Evolutionary conservation across 2,113 vertebrate species (phyloP).

Genomic region (Apteryx mantelli): DNA sequence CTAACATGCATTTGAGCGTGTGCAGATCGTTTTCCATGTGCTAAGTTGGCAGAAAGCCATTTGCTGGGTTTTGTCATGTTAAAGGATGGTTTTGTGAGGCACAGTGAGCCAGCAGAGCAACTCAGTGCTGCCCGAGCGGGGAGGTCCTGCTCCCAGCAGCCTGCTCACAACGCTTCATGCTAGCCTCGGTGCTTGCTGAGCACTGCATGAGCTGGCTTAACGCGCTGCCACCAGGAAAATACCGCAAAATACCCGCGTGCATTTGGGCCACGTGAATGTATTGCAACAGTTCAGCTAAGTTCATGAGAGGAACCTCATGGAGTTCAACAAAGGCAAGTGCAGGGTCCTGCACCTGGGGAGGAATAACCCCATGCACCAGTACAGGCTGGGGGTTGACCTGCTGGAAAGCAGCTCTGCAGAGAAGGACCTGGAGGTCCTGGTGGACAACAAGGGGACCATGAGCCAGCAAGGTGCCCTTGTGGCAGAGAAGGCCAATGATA

Average conservation of each 20-base stretch:
- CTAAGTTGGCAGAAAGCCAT: neutral
- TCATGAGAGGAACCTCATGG: too few species aligned
- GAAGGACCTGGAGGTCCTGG: too few species aligned
- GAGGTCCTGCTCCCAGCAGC: neutral
- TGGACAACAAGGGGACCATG: too few species aligned
- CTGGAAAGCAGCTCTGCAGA: too few species aligned
- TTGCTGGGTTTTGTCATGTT: neutral
- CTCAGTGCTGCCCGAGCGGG: neutral
- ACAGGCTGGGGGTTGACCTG: too few species aligned
- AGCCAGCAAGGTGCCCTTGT: too few species aligned
- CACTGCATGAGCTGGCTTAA: neutral
- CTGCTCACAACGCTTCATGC: neutral
- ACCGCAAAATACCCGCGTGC: neutral
- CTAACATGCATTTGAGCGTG: neutral
- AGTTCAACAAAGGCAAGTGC: too few species aligned
- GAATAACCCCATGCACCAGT: too few species aligned
- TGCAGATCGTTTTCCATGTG: neutral
- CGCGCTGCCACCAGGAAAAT: neutral
- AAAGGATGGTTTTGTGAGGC: neutral
- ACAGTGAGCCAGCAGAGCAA: neutral
- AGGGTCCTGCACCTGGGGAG: too few species aligned
- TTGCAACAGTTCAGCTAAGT: neutral
- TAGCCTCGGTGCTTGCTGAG: accelerated
- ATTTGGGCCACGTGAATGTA: neutral
- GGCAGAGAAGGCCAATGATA: too few species aligned